Conservation (phyloP, 2,113 vertebrate species). For the Cyprinus carpio region DNA sequence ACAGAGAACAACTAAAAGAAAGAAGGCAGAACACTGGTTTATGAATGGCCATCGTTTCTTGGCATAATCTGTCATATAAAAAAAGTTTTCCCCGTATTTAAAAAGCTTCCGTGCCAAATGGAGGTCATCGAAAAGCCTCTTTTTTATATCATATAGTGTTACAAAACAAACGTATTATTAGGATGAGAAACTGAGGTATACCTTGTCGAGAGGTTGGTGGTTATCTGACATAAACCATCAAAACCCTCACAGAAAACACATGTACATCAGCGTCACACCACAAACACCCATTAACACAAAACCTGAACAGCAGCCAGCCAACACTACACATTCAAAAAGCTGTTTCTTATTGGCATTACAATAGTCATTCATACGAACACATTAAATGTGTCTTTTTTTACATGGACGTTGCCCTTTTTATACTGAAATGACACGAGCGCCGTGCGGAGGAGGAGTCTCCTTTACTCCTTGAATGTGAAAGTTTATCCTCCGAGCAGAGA, state of each 20-base stretch:
- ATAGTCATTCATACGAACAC: slow-evolving; percentile 86
- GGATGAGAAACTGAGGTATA: slow-evolving; percentile 91
- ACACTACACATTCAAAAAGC: slow-evolving; percentile 93
- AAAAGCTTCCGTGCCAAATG: slow-evolving; percentile 81
- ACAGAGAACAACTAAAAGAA: slow-evolving; percentile 76
- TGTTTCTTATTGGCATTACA: slow-evolving; percentile 90
- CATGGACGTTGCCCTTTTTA: slow-evolving; percentile 56
- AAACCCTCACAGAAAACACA: slow-evolving; percentile 73
- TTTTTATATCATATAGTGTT: slow-evolving; percentile 78
- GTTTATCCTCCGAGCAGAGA: slow-evolving; percentile 30
- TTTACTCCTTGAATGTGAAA: slow-evolving; percentile 72
- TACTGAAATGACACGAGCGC: slow-evolving; percentile 84
- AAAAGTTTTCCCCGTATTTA: slow-evolving; percentile 54
- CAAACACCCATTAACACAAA: no score
- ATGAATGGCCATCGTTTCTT: slow-evolving; percentile 81
- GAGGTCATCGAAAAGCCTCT: slow-evolving; percentile 69
- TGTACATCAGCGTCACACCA: slow-evolving; percentile 73
- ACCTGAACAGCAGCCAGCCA: slow-evolving; percentile 91
- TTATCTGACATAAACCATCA: slow-evolving; percentile 82
- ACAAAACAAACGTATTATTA: slow-evolving; percentile 72
- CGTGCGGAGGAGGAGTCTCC: slow-evolving; percentile 54
- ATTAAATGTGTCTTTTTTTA: slow-evolving; percentile 78
- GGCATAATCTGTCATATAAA: slow-evolving; percentile 70
- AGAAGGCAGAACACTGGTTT: slow-evolving; percentile 81
- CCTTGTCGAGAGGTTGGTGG: slow-evolving; percentile 86